Percentiles rank a stretch among this genome's conserved stretches.
Evolutionary conservation across 2,888 invertebrate species (phyloP).

Genomic region (Epiperipatus broadwayi): DNA sequence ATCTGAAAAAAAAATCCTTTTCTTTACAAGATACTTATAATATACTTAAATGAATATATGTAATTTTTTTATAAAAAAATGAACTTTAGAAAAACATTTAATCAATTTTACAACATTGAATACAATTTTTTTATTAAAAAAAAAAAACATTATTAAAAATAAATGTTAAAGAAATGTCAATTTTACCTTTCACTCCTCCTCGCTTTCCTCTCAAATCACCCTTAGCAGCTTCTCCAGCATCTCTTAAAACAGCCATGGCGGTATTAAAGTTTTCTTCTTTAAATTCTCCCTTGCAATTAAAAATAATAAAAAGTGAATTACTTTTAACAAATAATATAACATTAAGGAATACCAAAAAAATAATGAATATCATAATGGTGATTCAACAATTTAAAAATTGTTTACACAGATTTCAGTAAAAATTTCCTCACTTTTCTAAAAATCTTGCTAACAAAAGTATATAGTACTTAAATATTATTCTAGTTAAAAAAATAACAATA

Average conservation of each 20-base stretch:
- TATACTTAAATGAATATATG: not conserved
- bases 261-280: slow-evolving; percentile 91
- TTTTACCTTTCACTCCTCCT: slow-evolving; percentile 45
- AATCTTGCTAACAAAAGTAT: not conserved
- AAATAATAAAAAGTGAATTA: slow-evolving; percentile 3
- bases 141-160: slow-evolving; percentile 1
- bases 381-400: not conserved
- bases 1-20: not conserved
- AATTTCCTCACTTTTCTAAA: not conserved
- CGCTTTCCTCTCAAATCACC: slow-evolving; percentile 52
- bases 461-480: slow-evolving; percentile 4
- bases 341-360: not conserved
- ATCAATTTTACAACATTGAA: not conserved
- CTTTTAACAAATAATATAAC: not conserved
- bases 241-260: slow-evolving; percentile 72
- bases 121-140: not conserved
- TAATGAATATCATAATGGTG: not conserved
- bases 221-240: slow-evolving; percentile 59
- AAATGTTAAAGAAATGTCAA: slow-evolving; percentile 14
- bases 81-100: not conserved
- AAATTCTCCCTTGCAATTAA: slow-evolving; percentile 63
- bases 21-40: not conserved
- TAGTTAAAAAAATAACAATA: slow-evolving; percentile 10
- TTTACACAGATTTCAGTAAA: not conserved
- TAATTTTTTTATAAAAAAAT: not conserved